Evolutionary conservation across 2,888 invertebrate species (phyloP), one percentile per base, ranked within the genome.

Genomic region (Nematopogon swammerdamellus): DNA sequence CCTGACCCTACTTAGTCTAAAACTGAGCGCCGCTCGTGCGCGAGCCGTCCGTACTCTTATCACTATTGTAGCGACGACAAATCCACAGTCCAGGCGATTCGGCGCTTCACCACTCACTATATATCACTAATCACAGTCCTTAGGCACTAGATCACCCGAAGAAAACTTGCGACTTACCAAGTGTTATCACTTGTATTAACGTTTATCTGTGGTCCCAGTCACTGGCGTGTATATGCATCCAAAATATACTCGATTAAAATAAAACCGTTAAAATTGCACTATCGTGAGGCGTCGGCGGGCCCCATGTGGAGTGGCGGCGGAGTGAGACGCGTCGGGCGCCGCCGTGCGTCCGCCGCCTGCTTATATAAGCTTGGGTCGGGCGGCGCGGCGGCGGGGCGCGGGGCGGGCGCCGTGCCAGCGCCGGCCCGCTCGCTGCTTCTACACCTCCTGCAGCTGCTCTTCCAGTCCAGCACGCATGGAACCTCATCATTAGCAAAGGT

Each of bases 201-300:
- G 36, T 36, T 36, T 14, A 25, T 8, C 5, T 25, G 36, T 14
- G 36, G 36, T 14, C n/a, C 36, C 36, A 14, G 36, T 8, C 36
- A 36, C 36, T 36, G 36, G 14, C 8, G 36, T 36, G 36, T 36
- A 14, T 36, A 36, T 36, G 8, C 36, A 36, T 36, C n/a, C 36
- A 36, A 36, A 14, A 36, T 36, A 14, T 36, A 36, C 14, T 36
- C 4, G 11, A 36, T 14, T 14, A 14, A 36, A 8, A 14, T 8
- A 36, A 36, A 14, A 36, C 3, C 10, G 25, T 25, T 14, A 14
- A 8, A 14, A 8, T 36, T 63, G 64, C 65, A 69, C 68, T 76
- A 75, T 75, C 72, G 72, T 64, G 64, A 63, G 65, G 68, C 68
- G 65, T 73, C 72, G 65, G 76, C 71, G 77, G 76, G 75, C 76